Evolutionary conservation across 2,113 vertebrate species (phyloP), one percentile per base, ranked within the genome.

Genomic region (Pungitius pungitius): DNA sequence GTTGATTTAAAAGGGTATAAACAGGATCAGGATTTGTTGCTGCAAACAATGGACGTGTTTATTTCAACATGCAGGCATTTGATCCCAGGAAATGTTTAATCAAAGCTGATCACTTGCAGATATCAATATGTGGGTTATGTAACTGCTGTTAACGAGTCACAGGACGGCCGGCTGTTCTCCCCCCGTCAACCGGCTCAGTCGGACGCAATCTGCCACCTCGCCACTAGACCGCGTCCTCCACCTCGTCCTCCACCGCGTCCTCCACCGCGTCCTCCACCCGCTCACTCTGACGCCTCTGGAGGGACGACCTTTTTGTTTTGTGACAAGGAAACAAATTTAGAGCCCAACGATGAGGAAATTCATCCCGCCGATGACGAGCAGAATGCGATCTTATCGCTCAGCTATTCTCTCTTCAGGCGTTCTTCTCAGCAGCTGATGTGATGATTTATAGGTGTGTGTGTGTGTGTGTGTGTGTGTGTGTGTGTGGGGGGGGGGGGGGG

Each of bases 401-500:
- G 26, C 22, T 17, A n/a, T 57, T 27, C 22, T 35, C 18, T 55
- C 15, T 63, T 52, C 18, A 26, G 43, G 3, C 45, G 24, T 68
- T 75, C 49, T 70, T 30, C 10, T 49, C 47, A n/a, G 9, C 8
- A n/a, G 47, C 47, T 9, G 43, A 45, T 45, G 17, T 45, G 47
- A 66, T 42, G 69, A 77, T 59, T 61, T 62, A 69, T 42, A 24
- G 55, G 35, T 57, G 40, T 66, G 69, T 18, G 59, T 72, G 42
- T 54, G 35, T 67, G 70, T 24, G 60, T 73, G 42, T 59, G 42
- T 67, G 70, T 26, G 60, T 73, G 43, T 59, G 42, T 67, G 70
- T 26, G 61, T 58, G 40, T 66, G 20, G 40, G 35, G 37, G 22
- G 17, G 57, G 37, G 20, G 49, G 33, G 40, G 77, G 78, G 79